Base-by-base conservation (phyloP, 2,888 invertebrate genomes). In the Phengaris alcon region DNA sequence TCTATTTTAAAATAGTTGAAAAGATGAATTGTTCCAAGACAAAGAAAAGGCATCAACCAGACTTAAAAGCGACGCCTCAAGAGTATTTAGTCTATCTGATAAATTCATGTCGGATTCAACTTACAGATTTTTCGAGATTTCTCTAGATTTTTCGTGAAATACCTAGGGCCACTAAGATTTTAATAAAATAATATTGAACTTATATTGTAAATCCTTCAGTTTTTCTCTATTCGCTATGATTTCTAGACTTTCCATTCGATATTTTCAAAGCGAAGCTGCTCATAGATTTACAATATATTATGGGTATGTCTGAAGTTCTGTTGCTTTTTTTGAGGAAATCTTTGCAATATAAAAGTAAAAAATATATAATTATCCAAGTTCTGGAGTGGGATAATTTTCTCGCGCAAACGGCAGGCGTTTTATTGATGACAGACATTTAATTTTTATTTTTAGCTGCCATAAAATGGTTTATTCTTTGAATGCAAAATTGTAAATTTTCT, bases 51-150 rank as follows among this genome's bases (percentile, higher is more conserved):
- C 82, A 85, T 85, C 78, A 83, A 81, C 83, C 84, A 84, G 85
- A 88, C 88, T 89, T 87, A 87, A 89, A 87, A 77, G 77, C 76
- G 79, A 78, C 85, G 87, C 89, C 89, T 86, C 88, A 79, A 76
- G 88, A 86, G 87, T 84, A 86, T 89, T 89, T 86, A 84, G 75
- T 77, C 74, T 78, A 77, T 73, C 69, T 69, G 55, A 48, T 57
- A 75, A 75, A 55, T 75, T 75, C 22, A 57, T 69, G 75, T 75
- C 75, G 48, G 69, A 55, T 75, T 75, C 75, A 75, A 75, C 75
- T 75, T 54, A 9, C 55, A 48, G 68, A 75, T 75, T 69, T 46
- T 46, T 48, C 48, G 12, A 57, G 74, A 55, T 64, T 64, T 22
- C 22, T 22, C 59, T 64, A 64, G 59, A 22, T 64, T 35, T 64